Evolutionary conservation across 2,888 invertebrate genomes (phyloP), one percentile per base, ranked within the genome.

Genomic region (Polia nebulosa): DNA sequence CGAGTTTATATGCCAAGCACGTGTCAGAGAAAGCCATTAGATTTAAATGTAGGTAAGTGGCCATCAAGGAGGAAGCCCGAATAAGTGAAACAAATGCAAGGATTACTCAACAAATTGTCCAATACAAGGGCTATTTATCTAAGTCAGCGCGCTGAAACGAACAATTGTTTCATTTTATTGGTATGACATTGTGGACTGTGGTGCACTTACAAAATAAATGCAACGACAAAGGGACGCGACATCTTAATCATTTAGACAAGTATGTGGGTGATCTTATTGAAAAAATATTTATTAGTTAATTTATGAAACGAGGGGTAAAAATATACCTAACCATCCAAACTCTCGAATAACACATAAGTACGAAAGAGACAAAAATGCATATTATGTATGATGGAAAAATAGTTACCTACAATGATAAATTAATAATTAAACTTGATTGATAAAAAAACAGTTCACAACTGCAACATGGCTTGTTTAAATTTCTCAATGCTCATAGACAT

Each of bases 61-160:
- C 87, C 86, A 89, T 90, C 88, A 92, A 91, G 90, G 88, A 90
- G 94, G 92, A 94, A 92, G 89, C 89, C 87, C 86, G 88, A 89
- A 93, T 95, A 95, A 95, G 95, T 95, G 95, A 95, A 95, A 95
- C 92, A 94, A 95, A 95, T 95, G 95, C 89, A 87, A 83, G 93
- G 94, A 94, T 95, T 95, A 95, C 93, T 94, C 93, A 89, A 95
- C 94, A 94, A 94, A 94, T 95, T 95, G 95, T 95, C 86, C 94
- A 95, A 95, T 95, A 93, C 94, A 95, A 94, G 85, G 89, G 93
- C 92, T 91, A 95, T 95, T 95, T 95, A 89, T 95, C 92, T 92
- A 94, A 93, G 93, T 95, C 93, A 88, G 78, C 84, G 81, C 86
- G 87, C 86, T 91, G 88, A 89, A 91, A 91, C 86, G 87, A 85